These are phyloP conservation scores for Eupelmus urozonus DNA, from an alignment of 2,888 invertebrate species.

Conservation along the genomic window DNA sequence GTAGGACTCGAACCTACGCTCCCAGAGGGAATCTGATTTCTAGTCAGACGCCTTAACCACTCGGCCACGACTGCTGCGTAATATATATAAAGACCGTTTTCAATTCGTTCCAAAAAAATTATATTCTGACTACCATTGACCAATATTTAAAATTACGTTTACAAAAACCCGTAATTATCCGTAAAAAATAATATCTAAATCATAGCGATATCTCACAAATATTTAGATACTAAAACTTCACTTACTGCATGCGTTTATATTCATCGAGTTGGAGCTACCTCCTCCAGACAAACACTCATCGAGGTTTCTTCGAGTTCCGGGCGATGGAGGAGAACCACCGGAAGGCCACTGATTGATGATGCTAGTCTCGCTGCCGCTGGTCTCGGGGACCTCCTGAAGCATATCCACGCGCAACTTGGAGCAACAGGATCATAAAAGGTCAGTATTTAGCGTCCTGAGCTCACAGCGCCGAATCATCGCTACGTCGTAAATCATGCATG, in stretches of 20 bases:
- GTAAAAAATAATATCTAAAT: no score
- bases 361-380: conserved; percentile 26
- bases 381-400: not conserved
- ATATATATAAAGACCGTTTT: not conserved
- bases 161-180: no score
- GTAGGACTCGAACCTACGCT: conserved; percentile 95
- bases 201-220: no score
- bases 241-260: no score
- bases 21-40: conserved; percentile 94
- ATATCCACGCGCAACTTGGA: no score
- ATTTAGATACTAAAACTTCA: no score
- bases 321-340: conserved; percentile 60
- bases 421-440: conserved; percentile 70
- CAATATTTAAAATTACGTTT: no score
- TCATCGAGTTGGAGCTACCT: no score
- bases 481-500: conserved; percentile 72
- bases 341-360: conserved; percentile 71
- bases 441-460: conserved; percentile 72
- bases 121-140: not conserved
- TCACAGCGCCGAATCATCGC: conserved; percentile 75
- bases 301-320: conserved; percentile 30
- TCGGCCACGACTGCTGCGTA: conserved; percentile 87
- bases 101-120: not conserved
- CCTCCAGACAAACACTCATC: no score
- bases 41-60: conserved; percentile 94